These are phyloP conservation scores for Siniperca knerii DNA, from an alignment of 2,113 vertebrate species.

Conservation along the genomic window DNA sequence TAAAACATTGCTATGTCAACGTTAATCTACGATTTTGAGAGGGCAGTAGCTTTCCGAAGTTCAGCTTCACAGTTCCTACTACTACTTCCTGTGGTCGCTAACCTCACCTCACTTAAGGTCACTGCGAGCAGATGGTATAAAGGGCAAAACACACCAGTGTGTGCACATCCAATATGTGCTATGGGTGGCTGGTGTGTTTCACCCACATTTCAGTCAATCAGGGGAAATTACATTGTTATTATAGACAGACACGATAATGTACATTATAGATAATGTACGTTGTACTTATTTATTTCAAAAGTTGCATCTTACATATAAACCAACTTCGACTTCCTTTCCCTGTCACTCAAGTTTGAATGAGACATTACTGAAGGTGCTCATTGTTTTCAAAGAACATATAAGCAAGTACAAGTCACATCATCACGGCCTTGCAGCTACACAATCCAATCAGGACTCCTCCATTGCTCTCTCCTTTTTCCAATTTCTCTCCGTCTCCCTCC, in stretches of 20 bases:
- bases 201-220: neutral
- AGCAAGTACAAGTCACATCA: neutral
- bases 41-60: too few relatives aligned
- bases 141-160: neutral
- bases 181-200: neutral
- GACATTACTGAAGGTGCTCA: neutral
- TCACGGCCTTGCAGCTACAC: neutral
- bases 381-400: neutral
- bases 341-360: neutral
- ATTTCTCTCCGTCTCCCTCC: neutral
- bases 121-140: neutral
- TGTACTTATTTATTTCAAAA: neutral
- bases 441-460: neutral
- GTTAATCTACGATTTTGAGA: too few relatives aligned
- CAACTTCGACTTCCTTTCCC: neutral
- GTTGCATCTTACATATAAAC: neutral
- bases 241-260: neutral
- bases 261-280: neutral
- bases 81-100: neutral
- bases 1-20: too few relatives aligned
- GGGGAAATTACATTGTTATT: neutral
- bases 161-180: neutral
- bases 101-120: too few relatives aligned
- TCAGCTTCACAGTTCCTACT: neutral
- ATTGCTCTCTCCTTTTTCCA: neutral